Evolutionary conservation across 2,113 vertebrate species (phyloP), one percentile per base, ranked within the genome.

Genomic region (Romanogobio albipinnatus): DNA sequence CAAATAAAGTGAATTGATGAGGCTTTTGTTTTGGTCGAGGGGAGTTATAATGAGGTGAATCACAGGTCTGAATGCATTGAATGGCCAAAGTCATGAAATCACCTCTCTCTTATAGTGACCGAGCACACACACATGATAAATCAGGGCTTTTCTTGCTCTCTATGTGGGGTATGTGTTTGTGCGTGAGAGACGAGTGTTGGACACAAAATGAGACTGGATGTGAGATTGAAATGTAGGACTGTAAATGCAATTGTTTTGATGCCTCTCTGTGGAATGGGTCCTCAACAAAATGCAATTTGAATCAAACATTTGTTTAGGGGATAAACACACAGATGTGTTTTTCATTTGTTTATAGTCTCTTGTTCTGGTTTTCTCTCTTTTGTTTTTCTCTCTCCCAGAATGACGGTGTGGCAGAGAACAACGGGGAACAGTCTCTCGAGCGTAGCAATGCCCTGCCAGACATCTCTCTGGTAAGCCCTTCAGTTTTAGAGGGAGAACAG

Each of bases 391-490:
- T 36, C 84, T 84, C 53, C 64, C 90, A 99, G 98, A 98, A 98
- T 75, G 95, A 98, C 0, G 93, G 96, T 2, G 94, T 95, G 76
- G 89, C 95, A 87, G 97, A 97, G 77, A 95, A 93, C 43, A 94
- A 92, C 5, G 94, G 94, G 8, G 94, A 94, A 22, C 88, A 92
- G 13, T 90, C 94, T 77, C 94, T 94, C 39, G 95, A 94, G 86
- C 93, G 90, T 77, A 84, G 93, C 90, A 96, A 94, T 85, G 89
- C 95, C 64, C 93, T 98, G 88, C 95, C 95, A 0, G 98, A 99
- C 62, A 93, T 99, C 90, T 97, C 97, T 82, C 93, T 99, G 97
- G 98, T 99, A 94, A 98, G 97, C 84, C 45, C 14, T 19, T 58
- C 33, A 77, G 81, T 81, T 56, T 80, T 62, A 87, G 43, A 33